Base-by-base conservation (phyloP, 1,140 invertebrate species). In the Grapholita molesta region DNA sequence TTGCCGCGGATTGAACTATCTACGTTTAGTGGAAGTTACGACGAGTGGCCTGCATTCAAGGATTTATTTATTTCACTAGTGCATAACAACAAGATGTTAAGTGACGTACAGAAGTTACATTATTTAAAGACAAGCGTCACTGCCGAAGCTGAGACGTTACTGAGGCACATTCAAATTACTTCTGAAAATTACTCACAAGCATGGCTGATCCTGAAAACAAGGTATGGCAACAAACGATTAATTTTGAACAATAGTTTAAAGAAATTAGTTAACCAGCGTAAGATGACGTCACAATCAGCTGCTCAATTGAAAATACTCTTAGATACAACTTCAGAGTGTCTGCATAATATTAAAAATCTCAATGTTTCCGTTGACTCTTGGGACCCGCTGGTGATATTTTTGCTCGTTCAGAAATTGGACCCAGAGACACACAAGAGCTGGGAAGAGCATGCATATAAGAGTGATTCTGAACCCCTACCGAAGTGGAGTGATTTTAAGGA, bases 141-240 rank as follows among this genome's bases (percentile, higher is more conserved):
- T 11, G 33, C 33, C 33, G 33, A 35, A 35, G 33, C 33, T 11
- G 33, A 3, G 33, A 6, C 33, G 33, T 35, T 35, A 35, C 9
- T 35, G 33, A 35, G 33, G 33, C 33, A 35, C 33, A 11, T 52
- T n/a, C 18, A 23, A 52, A 52, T 42, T 42, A 42, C 35, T 3
- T 42, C 35, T 4, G 35, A 42, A 4, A 42, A 42, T 42, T n/a
- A n/a, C n/a, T n/a, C n/a, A n/a, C 35, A 42, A 42, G 11, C 3
- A 12, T 6, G 11, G 35, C 3, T 12, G 3, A 42, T 4, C 2
- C n/a, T 42, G 35, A 42, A 12, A 42, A 42, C 35, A 42, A 42
- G 35, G 55, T 74, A 69, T 38, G 72, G 69, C 24, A 74, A 74
- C 55, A 74, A 74, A 66, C 67, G 72, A 18, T 55, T 74, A 42